Conservation (phyloP, 2,113 vertebrate genomes). For the Callionymus lyra region DNA sequence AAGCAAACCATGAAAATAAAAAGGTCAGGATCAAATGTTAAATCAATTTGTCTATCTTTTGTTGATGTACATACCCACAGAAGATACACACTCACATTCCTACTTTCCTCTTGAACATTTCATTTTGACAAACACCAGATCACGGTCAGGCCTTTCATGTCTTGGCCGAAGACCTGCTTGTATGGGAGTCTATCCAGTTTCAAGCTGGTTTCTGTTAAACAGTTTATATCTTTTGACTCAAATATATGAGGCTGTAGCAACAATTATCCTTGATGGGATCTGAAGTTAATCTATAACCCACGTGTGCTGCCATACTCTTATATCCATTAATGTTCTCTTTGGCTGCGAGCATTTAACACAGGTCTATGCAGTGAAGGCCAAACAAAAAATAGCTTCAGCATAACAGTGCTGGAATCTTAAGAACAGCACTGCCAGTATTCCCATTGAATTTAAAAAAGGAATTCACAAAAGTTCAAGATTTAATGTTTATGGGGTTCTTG, state of each 20-base stretch:
- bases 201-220: constrained; percentile 41
- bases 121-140: constrained; percentile 22
- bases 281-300: constrained; percentile 9
- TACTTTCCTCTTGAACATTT: constrained; percentile 6
- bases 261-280: constrained; percentile 22
- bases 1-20: no score
- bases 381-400: constrained; percentile 6
- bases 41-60: no score
- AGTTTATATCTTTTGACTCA: constrained; percentile 10
- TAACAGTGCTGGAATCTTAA: neutral
- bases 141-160: constrained; percentile 5
- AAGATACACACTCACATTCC: neutral
- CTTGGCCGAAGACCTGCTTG: neutral
- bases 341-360: neutral
- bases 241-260: constrained; percentile 23
- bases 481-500: neutral
- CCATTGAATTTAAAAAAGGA: no score
- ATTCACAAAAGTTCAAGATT: neutral
- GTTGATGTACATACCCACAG: no score
- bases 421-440: no score
- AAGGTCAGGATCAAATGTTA: no score
- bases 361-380: constrained; percentile 4
- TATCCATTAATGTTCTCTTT: constrained; percentile 16
- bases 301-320: constrained; percentile 9
- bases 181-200: constrained; percentile 15